These are phyloP conservation scores for Lamprotornis superbus DNA, from an alignment of 2,113 vertebrate species.

Conservation along the genomic window DNA sequence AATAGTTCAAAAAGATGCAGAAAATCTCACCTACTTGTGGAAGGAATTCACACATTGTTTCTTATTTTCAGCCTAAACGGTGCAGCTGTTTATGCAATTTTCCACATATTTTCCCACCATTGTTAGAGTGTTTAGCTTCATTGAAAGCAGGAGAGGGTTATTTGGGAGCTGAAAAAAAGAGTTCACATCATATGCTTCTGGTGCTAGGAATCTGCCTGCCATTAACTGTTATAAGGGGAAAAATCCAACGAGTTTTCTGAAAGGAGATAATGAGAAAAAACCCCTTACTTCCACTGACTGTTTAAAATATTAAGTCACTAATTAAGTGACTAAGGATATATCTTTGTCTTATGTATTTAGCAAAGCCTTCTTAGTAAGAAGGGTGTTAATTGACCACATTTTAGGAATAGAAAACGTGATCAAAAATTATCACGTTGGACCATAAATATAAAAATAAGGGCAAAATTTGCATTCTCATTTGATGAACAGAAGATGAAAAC, in stretches of 20 bases:
- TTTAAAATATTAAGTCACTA: background rate
- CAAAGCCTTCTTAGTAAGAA: background rate
- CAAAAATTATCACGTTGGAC: background rate
- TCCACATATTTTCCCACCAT: background rate
- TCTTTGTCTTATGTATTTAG: background rate
- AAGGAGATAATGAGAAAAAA: background rate
- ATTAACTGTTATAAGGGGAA: background rate
- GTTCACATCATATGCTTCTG: background rate
- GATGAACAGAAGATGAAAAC: background rate
- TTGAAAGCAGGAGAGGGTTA: background rate
- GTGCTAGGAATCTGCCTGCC: background rate
- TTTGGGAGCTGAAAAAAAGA: background rate
- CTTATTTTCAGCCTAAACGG: background rate
- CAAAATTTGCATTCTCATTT: background rate
- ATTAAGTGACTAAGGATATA: background rate
- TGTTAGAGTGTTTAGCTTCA: background rate
- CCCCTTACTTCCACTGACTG: rapidly evolving
- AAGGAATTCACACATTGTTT: background rate
- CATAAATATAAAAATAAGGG: background rate
- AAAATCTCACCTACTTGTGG: background rate
- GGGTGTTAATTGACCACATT: background rate
- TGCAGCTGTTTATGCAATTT: background rate
- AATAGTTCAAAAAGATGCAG: background rate
- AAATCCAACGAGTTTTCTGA: background rate
- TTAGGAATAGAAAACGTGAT: background rate